Evolutionary conservation across 1,140 invertebrate species (phyloP), one percentile per base, ranked within the genome.

Genomic region (Zaprionus lachaisei): DNA sequence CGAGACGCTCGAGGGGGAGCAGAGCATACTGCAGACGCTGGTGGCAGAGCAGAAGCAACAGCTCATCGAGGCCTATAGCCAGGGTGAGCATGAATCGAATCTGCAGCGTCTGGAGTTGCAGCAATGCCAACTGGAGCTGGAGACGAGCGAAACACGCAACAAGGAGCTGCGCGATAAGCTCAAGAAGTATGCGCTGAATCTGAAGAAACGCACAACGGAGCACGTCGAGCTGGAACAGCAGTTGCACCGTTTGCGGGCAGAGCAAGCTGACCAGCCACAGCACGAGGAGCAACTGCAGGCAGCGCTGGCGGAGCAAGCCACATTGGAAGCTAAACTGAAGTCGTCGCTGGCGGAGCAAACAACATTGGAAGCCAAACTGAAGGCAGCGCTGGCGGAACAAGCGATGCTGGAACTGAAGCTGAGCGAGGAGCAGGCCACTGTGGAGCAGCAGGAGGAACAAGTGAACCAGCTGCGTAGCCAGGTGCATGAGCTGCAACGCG

Each of bases 131-230:
- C 75, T 79, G 51, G 94, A 94, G 83, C 74, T 94, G 49, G 91
- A 92, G 49, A 84, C 91, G 0, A 92, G 93, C 34, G 92, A 93
- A n/a, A 58, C 77, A 1, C 67, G 93, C 24, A 92, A 92, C 92
- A 81, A 87, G 85, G 89, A 94, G 65, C 57, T 83, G 51, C 83
- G 95, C 26, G 96, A 96, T 61, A 97, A 96, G 92, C 94, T 97
- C 90, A 97, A 96, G 79, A 96, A 96, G 76, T 95, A 96, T 77
- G 96, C 96, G 3, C 93, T 95, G 0, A 96, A 95, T 81, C 93
- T 97, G 9, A 97, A 97, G 84, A 96, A 96, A 77, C 96, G 96
- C 86, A 93, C 94, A 0, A 77, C 93, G 20, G 92, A 95, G 54
- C 95, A 95, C 61, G 93, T 94, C 55, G 95, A 96, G 65, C 91